Conservation (phyloP, 2,888 invertebrate species). For the Neuroscelio doddi region DNA sequence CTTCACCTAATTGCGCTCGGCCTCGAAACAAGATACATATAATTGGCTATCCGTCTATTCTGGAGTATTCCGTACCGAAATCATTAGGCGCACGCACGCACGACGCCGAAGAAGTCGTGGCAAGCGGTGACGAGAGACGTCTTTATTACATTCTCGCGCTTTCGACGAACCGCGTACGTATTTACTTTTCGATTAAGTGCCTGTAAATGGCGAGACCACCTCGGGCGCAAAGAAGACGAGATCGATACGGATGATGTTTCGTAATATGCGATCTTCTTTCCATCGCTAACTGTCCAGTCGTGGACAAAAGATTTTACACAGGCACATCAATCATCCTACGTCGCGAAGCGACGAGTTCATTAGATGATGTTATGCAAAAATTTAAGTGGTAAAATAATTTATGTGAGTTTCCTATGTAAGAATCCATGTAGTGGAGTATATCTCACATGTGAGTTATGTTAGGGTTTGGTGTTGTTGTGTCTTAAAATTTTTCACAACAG, state of each 20-base stretch:
- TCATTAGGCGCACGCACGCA: conserved; percentile 51
- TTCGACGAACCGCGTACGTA: conserved; percentile 43
- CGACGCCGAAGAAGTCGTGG: conserved; percentile 3
- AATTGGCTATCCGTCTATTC: conserved; percentile 51
- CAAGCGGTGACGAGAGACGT: conserved; percentile 43
- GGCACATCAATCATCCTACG: neutral
- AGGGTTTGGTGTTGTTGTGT: too few species aligned
- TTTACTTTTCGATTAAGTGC: conserved; percentile 49
- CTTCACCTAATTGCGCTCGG: conserved; percentile 43
- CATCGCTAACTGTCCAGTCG: neutral
- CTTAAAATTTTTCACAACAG: too few species aligned
- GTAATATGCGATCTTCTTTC: conserved; percentile 10
- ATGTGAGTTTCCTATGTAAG: too few species aligned
- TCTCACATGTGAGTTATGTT: too few species aligned
- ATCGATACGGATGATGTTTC: conserved; percentile 20
- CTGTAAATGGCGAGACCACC: conserved; percentile 44
- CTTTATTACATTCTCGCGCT: conserved; percentile 48
- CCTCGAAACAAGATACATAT: conserved; percentile 48
- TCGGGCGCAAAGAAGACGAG: conserved; percentile 26
- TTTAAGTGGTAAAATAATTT: too few species aligned
- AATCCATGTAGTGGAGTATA: too few species aligned
- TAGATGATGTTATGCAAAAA: too few species aligned
- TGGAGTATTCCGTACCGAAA: conserved; percentile 49
- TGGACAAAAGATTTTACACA: conserved; percentile 2
- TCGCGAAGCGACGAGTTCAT: neutral